phyloP scores from a whole-genome alignment of 1,140 invertebrate species.

The Macrocentrus cingulum region DNA sequence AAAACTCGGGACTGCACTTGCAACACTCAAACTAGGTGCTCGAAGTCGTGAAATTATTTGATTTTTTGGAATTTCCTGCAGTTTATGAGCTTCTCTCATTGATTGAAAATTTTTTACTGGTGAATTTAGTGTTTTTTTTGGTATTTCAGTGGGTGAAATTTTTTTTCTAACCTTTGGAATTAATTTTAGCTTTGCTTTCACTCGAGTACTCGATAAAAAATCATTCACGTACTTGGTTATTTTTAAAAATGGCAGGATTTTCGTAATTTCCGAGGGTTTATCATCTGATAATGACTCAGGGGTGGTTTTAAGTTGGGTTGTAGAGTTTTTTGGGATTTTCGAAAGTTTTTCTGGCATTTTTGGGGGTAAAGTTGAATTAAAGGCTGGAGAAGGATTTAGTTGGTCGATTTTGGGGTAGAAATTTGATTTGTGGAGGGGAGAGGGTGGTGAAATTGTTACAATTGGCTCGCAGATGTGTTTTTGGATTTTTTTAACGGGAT shows the following conservation, averaged over 20 bases:
- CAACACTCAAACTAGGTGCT: slow-evolving; percentile 32
- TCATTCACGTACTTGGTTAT: slow-evolving; percentile 28
- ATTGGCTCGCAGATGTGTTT: neutral
- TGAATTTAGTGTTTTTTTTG: neutral
- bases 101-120: neutral
- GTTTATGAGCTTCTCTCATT: neutral
- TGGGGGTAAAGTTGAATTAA: neutral
- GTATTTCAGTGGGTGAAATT: neutral
- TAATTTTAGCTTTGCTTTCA: slow-evolving; percentile 2
- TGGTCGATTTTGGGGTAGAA: neutral
- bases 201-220: slow-evolving; percentile 23
- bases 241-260: slow-evolving; percentile 21
- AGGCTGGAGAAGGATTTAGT: neutral
- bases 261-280: neutral
- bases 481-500: neutral
- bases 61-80: neutral
- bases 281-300: neutral
- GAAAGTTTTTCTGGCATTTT: neutral
- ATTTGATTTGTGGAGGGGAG: slow-evolving; percentile 13
- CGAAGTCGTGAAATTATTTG: slow-evolving; percentile 7
- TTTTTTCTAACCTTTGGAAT: slow-evolving; percentile 5
- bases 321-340: neutral
- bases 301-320: neutral
- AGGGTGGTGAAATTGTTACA: slow-evolving; percentile 7
- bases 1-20: slow-evolving; percentile 33